Conservation (phyloP, 2,888 invertebrate species). For the Hybos culiciformis region DNA sequence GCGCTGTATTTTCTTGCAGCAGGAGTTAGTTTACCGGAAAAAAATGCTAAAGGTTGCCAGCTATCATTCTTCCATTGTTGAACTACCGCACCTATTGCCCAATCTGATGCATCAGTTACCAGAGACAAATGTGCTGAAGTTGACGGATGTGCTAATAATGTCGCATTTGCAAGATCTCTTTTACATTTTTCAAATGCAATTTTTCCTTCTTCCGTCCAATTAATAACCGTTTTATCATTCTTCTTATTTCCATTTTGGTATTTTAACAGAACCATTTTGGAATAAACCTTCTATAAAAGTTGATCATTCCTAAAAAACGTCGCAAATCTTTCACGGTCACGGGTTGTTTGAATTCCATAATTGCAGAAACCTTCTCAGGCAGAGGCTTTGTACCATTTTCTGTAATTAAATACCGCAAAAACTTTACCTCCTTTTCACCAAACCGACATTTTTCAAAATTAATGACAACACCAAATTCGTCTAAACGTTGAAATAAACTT, state of each 20-base stretch:
- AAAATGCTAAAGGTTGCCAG: constrained; percentile 5
- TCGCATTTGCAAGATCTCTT: constrained; percentile 6
- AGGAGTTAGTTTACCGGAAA: constrained; percentile 1
- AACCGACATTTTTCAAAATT: neutral
- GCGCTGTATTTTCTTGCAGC: constrained; percentile 4
- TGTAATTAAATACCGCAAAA: neutral
- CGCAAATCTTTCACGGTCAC: neutral
- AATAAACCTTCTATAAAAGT: constrained; percentile 2
- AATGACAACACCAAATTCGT: neutral
- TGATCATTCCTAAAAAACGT: constrained; percentile 3
- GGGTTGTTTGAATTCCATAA: constrained; percentile 3
- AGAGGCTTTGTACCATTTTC: constrained; percentile 1
- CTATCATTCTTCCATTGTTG: constrained; percentile 1
- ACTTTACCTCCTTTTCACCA: neutral
- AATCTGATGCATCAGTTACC: constrained; percentile 5
- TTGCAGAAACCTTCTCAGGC: neutral
- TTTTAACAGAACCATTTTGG: constrained; percentile 2
- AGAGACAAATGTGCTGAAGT: neutral
- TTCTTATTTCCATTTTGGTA: constrained; percentile 5
- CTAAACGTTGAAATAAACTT: neutral
- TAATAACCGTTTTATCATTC: constrained; percentile 5
- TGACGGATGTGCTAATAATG: constrained; percentile 3
- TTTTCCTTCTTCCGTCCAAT: constrained; percentile 4
- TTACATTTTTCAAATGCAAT: constrained; percentile 4
- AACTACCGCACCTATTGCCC: constrained; percentile 4